Percentiles rank a stretch among this genome's conserved stretches.
phyloP scores from a whole-genome alignment of 1,140 invertebrate genomes.

The Heliconius himera region DNA sequence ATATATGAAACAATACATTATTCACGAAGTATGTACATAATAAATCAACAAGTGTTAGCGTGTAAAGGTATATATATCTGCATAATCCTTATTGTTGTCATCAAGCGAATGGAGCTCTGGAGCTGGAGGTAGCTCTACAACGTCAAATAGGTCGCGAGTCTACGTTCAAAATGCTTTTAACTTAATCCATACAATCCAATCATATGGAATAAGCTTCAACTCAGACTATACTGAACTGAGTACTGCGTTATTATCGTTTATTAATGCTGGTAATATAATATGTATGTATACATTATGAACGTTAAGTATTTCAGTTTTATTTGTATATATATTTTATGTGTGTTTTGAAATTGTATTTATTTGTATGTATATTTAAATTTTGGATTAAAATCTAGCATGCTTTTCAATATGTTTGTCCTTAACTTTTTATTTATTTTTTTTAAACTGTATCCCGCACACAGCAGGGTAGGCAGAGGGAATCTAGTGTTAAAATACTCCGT shows the following conservation, averaged over 20 bases:
- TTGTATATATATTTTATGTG: too few species aligned
- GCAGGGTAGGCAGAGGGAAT: too few species aligned
- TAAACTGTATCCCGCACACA: too few species aligned
- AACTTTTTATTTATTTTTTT: too few species aligned
- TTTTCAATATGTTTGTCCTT: too few species aligned
- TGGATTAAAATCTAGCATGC: too few species aligned
- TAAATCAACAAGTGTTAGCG: conserved; percentile 14
- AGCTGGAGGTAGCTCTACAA: conserved; percentile 14
- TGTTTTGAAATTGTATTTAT: too few species aligned
- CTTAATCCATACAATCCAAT: conserved; percentile 15
- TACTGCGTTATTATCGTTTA: background rate
- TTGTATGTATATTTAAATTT: too few species aligned
- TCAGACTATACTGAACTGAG: background rate
- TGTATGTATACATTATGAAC: too few species aligned
- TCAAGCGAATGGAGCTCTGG: conserved; percentile 14
- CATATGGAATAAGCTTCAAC: conserved; percentile 8
- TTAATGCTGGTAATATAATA: too few species aligned
- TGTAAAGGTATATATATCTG: conserved; percentile 13
- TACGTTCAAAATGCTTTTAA: conserved; percentile 20
- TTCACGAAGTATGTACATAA: background rate
- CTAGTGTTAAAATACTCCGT: too few species aligned
- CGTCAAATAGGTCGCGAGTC: background rate
- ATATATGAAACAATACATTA: background rate
- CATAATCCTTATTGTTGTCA: conserved; percentile 24
- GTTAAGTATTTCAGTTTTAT: too few species aligned